These are phyloP conservation scores for Scomber colias DNA, from an alignment of 2,113 vertebrate genomes.

Conservation along the genomic window DNA sequence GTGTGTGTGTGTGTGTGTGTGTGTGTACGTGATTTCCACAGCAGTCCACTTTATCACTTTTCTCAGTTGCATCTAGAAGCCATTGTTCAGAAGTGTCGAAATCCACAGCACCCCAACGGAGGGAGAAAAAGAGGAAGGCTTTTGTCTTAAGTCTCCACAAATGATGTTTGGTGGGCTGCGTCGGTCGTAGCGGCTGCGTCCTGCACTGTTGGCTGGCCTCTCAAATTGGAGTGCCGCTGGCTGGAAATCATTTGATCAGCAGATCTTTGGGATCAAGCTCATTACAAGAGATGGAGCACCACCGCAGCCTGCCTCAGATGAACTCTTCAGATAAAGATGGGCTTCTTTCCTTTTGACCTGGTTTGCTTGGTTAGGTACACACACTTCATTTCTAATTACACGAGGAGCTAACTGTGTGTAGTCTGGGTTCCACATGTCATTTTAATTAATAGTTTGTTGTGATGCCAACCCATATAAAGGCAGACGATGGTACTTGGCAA, in stretches of 20 bases:
- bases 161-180: conserved; percentile 7
- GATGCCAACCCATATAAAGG: too few relatives aligned
- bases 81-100: conserved; percentile 36
- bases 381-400: too few relatives aligned
- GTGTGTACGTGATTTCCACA: not conserved
- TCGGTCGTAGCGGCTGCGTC: conserved; percentile 1
- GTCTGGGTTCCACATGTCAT: too few relatives aligned
- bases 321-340: conserved; percentile 53
- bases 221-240: conserved; percentile 46
- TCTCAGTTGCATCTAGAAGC: conserved; percentile 30
- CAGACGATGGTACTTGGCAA: too few relatives aligned
- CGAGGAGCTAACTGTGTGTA: too few relatives aligned
- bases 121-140: conserved; percentile 25
- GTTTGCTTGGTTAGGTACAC: not conserved
- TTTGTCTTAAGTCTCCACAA: conserved; percentile 47
- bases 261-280: conserved; percentile 69
- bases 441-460: too few relatives aligned
- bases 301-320: conserved; percentile 45
- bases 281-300: conserved; percentile 61
- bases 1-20: conserved; percentile 5
- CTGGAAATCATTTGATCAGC: conserved; percentile 61
- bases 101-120: conserved; percentile 3
- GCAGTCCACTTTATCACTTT: conserved; percentile 20
- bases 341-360: conserved; percentile 22
- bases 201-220: conserved; percentile 42